Conservation (phyloP, 2,797 vertebrate species). For the Tangara arthus region DNA sequence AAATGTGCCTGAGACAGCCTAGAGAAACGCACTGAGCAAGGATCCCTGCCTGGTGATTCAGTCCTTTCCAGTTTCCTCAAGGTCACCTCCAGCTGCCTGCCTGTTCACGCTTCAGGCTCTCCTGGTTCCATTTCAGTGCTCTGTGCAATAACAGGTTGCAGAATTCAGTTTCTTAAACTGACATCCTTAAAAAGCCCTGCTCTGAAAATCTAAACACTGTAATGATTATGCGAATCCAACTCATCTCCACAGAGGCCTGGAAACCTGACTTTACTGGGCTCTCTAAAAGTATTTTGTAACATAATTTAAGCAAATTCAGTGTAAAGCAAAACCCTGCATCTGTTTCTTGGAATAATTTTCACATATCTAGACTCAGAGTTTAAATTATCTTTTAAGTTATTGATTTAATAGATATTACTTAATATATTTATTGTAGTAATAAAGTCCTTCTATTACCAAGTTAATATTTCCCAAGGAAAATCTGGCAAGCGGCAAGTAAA, state of each 20-base stretch:
- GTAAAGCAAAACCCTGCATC: not conserved
- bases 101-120: not conserved
- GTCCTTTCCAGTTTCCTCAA: not conserved
- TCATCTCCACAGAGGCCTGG: not conserved
- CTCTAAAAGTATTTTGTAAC: not conserved
- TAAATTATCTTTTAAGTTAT: not conserved
- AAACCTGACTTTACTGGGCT: not conserved
- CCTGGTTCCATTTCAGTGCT: not conserved
- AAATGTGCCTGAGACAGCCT: not conserved
- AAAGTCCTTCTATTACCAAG: not conserved
- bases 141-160: constrained; percentile 9
- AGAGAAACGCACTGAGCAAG: not conserved
- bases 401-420: not conserved
- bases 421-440: not conserved
- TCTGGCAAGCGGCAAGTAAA: not conserved
- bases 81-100: constrained; percentile 35
- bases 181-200: not conserved
- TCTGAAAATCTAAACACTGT: not conserved
- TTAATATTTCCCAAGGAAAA: not conserved
- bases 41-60: not conserved
- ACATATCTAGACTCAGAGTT: not conserved
- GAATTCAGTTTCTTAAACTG: not conserved
- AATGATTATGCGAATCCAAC: not conserved
- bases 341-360: not conserved
- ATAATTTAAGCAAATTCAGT: not conserved